A percentile compares a stretch with the other conserved stretches of the same genome.
phyloP scores from a whole-genome alignment of 2,888 invertebrate genomes.

The Craniophora ligustri region DNA sequence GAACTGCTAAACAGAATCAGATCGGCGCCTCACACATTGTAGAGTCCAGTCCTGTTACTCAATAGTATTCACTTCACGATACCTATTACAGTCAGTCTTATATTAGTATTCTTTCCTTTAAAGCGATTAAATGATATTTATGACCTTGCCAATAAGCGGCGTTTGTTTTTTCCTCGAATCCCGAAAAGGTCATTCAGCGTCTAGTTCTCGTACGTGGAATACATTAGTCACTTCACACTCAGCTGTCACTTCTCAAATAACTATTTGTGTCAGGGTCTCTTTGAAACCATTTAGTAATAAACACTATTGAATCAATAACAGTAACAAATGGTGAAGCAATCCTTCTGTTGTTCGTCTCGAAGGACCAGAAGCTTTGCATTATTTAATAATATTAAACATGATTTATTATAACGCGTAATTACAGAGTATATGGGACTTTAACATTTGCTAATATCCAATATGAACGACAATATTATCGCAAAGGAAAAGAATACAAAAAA shows the following conservation, averaged over 20 bases:
- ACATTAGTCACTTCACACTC: conserved; percentile 45
- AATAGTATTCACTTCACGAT: conserved; percentile 27
- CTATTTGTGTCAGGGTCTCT: conserved; percentile 54
- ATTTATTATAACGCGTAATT: too few relatives aligned
- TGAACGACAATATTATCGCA: conserved; percentile 2
- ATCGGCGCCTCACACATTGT: conserved; percentile 9
- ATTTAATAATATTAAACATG: too few relatives aligned
- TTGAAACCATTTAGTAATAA: conserved; percentile 27
- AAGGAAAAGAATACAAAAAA: background rate
- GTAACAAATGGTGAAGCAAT: background rate
- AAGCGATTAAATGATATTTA: conserved; percentile 41
- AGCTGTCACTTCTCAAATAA: conserved; percentile 35
- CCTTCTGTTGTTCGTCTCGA: background rate
- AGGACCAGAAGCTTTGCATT: background rate
- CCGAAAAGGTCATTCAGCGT: conserved; percentile 58
- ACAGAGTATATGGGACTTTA: too few relatives aligned
- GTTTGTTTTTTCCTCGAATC: conserved; percentile 43
- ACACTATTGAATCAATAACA: conserved; percentile 22
- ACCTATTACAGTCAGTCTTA: background rate
- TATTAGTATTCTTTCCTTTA: conserved; percentile 42
- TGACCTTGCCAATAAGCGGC: conserved; percentile 35
- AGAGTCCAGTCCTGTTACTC: background rate
- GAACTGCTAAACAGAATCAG: conserved; percentile 14
- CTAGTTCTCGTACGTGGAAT: conserved; percentile 55
- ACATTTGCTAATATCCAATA: conserved; percentile 1